phyloP scores from a whole-genome alignment of 2,113 vertebrate species.

The Ctenomys sociabilis region DNA sequence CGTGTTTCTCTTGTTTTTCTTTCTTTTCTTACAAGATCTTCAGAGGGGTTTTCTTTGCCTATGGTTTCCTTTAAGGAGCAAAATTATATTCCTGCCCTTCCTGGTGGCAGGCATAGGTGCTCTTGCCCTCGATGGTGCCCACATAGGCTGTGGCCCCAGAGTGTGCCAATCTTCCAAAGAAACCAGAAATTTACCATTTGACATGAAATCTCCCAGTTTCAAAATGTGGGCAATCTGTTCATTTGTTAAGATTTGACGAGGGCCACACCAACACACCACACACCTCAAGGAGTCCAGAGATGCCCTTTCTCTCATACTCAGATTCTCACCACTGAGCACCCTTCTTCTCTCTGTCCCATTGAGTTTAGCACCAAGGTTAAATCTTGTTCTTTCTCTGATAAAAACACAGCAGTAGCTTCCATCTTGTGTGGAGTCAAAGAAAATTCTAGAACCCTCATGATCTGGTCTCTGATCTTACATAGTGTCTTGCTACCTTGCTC shows the following conservation, averaged over 20 bases:
- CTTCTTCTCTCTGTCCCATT: neutral
- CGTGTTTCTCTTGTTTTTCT: neutral
- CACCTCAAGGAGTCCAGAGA: neutral
- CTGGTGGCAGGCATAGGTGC: neutral
- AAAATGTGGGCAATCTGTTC: neutral
- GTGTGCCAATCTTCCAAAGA: neutral
- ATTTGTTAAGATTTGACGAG: neutral
- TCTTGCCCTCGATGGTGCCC: accelerated
- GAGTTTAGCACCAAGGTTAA: neutral
- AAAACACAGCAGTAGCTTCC: accelerated
- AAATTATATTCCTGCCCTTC: neutral
- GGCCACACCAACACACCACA: accelerated
- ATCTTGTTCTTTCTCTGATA: neutral
- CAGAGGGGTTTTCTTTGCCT: neutral
- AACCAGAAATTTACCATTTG: neutral
- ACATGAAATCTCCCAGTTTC: neutral
- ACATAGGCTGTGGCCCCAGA: neutral
- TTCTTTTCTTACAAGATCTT: neutral
- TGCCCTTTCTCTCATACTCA: accelerated
- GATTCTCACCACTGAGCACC: accelerated
- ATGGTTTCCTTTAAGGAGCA: neutral
- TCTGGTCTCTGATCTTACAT: neutral
- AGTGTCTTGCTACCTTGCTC: neutral
- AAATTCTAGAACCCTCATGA: neutral
- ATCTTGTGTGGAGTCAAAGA: neutral